A percentile compares a stretch with the other conserved stretches of the same genome.
These are phyloP conservation scores for Abrostola tripartita DNA, from an alignment of 2,888 invertebrate species.

Conservation along the genomic window DNA sequence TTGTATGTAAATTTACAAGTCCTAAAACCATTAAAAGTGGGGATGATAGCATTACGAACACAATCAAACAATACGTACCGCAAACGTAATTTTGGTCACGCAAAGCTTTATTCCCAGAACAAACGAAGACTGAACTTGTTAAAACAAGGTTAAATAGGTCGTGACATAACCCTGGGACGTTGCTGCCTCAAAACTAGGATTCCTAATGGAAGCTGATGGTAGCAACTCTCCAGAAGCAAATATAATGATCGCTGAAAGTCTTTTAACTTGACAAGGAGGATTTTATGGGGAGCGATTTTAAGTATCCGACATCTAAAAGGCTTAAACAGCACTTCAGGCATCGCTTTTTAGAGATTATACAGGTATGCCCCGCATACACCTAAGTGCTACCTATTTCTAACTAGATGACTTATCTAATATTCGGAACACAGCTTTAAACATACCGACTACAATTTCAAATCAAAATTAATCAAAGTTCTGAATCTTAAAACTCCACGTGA, in stretches of 20 bases:
- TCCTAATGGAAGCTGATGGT: constrained; percentile 36
- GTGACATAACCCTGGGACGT: constrained; percentile 37
- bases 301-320: constrained; percentile 29
- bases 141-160: constrained; percentile 60
- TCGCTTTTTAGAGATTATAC: constrained; percentile 12
- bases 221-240: constrained; percentile 31
- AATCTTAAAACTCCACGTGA: constrained; percentile 14
- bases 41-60: constrained; percentile 40
- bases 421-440: not conserved
- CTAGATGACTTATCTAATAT: constrained; percentile 1
- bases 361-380: not conserved
- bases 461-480: constrained; percentile 24
- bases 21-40: constrained; percentile 39
- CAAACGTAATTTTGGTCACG: constrained; percentile 62
- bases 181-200: constrained; percentile 14
- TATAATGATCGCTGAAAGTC: constrained; percentile 30
- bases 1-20: constrained; percentile 44
- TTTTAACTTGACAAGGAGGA: constrained; percentile 27
- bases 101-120: constrained; percentile 68
- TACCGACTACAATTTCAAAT: no score
- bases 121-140: constrained; percentile 73
- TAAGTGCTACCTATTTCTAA: no score
- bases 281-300: constrained; percentile 28
- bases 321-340: constrained; percentile 32
- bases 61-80: constrained; percentile 42